Evolutionary conservation across 2,888 invertebrate species (phyloP).

Genomic region (Gonocerus acuteangulatus): DNA sequence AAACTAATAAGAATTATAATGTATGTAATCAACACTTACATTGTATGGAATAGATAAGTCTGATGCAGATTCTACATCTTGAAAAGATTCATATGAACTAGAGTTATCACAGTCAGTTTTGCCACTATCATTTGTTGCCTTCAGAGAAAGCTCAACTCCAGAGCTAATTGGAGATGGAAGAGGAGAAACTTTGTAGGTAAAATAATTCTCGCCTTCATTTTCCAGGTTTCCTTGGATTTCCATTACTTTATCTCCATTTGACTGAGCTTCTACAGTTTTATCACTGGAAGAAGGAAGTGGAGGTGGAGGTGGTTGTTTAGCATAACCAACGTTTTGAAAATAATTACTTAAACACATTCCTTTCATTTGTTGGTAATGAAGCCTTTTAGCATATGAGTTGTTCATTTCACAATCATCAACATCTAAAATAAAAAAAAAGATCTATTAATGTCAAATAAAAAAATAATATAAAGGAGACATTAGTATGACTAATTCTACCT

Average conservation of each 20-base stretch:
- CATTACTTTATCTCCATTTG: neutral
- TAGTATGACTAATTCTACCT: no score
- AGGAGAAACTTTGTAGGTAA: neutral
- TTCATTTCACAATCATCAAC: conserved; percentile 37
- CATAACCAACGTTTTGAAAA: neutral
- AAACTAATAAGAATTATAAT: no score
- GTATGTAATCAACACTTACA: neutral
- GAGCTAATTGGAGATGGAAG: neutral
- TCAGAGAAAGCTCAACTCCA: neutral
- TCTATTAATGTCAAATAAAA: neutral
- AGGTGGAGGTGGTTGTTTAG: neutral
- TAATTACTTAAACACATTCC: conserved; percentile 1
- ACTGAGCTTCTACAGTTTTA: neutral
- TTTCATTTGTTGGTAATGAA: conserved; percentile 33
- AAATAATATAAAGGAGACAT: no score
- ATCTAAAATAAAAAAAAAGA: conserved; percentile 9
- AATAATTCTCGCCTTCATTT: conserved; percentile 16
- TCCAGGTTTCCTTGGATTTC: neutral
- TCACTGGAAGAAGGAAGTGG: neutral
- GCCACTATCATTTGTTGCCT: neutral
- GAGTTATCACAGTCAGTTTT: neutral
- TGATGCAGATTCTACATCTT: neutral
- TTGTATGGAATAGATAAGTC: neutral
- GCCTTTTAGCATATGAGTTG: conserved; percentile 33
- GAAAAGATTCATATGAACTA: neutral